Percentiles rank a stretch among this genome's conserved stretches.
phyloP scores from a whole-genome alignment of 2,797 vertebrate species.

The Clarias laeviceps region DNA sequence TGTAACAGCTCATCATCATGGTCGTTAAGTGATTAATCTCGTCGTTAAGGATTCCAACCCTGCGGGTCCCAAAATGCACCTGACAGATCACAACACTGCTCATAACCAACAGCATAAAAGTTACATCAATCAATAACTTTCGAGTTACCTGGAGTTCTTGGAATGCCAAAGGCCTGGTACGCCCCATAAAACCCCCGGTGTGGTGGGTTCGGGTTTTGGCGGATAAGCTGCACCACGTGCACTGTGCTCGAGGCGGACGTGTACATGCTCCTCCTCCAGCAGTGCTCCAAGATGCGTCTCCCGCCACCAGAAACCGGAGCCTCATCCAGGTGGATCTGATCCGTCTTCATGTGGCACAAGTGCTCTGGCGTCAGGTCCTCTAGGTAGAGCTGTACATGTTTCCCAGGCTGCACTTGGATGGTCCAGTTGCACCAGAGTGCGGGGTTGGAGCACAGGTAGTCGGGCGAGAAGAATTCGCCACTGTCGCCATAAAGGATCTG shows the following conservation, averaged over 20 bases:
- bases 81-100: not conserved
- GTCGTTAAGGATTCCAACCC: not conserved
- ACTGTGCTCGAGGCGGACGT: conserved; percentile 65
- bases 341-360: conserved; percentile 69
- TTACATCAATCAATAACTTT: not conserved
- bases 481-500: conserved; percentile 58
- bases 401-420: conserved; percentile 66
- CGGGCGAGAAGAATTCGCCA: conserved; percentile 77
- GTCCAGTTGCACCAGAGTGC: conserved; percentile 83
- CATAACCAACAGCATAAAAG: not conserved
- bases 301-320: not conserved
- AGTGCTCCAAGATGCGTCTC: conserved; percentile 69
- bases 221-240: conserved; percentile 73
- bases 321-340: conserved; percentile 78
- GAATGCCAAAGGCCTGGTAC: conserved; percentile 66
- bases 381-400: conserved; percentile 71
- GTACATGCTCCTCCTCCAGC: conserved; percentile 71
- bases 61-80: not conserved
- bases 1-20: not conserved
- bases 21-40: too few species aligned
- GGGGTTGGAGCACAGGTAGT: conserved; percentile 78
- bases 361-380: conserved; percentile 70
- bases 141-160: not conserved
- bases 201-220: conserved; percentile 50
- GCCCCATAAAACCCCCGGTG: conserved; percentile 74